phyloP scores from a whole-genome alignment of 2,113 vertebrate genomes.

The Strigops habroptila region DNA sequence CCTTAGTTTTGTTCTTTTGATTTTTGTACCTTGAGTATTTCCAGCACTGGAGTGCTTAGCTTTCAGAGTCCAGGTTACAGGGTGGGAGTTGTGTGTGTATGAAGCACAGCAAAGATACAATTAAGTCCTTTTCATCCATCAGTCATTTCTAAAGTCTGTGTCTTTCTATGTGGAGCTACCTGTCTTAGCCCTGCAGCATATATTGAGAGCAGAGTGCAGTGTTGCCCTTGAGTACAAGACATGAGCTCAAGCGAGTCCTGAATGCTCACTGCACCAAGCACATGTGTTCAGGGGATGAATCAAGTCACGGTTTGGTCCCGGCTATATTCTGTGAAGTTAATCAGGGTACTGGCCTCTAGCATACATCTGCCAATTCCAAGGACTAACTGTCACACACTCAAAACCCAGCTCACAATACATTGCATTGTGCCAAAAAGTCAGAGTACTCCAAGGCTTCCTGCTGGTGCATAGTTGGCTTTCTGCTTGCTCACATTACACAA shows the following conservation, averaged over 20 bases:
- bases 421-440: not conserved
- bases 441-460: slow-evolving; percentile 23
- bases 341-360: not conserved
- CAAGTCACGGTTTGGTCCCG: not conserved
- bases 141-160: not conserved
- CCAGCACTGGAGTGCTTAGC: not conserved
- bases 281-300: not conserved
- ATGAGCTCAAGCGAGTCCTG: not conserved
- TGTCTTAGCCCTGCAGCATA: not conserved
- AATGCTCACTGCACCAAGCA: not conserved
- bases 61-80: not conserved
- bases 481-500: slow-evolving; percentile 46
- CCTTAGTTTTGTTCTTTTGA: not conserved
- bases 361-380: not conserved
- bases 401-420: not conserved
- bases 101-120: not conserved
- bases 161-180: not conserved
- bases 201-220: not conserved
- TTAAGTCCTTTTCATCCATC: not conserved
- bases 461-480: slow-evolving; percentile 6
- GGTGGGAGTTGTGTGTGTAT: not conserved
- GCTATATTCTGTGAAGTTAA: not conserved
- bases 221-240: not conserved
- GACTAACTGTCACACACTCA: not conserved
- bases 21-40: not conserved